Evolutionary conservation across 2,888 invertebrate genomes (phyloP), one percentile per base, ranked within the genome.

Genomic region (Cyclophora albipunctata): DNA sequence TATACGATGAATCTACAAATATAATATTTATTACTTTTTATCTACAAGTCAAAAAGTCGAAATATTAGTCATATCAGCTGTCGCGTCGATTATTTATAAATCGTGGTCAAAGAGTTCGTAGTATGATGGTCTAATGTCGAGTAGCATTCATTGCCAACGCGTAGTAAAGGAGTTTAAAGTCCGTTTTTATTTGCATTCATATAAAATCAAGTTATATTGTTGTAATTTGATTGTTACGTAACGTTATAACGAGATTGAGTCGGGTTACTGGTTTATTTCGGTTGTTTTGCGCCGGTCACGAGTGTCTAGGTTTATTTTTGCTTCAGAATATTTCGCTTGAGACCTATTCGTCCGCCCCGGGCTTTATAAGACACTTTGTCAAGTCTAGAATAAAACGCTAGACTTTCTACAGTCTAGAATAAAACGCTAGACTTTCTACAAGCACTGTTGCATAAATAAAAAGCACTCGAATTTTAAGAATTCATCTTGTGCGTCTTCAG

Each of bases 241-340:
- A 73, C 58, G 58, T 60, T n/a, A 55, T 57, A 63, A 59, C 63
- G 62, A 60, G 57, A 72, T 70, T 68, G 64, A 63, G 62, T 67
- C 68, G 60, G 63, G 60, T 59, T 63, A 66, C 67, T 54, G 60
- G 62, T 71, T 67, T 76, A 79, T 78, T 78, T 78, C 66, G 63
- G 74, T 69, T 67, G 64, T 69, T 67, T 68, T 60, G 62, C 59
- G 62, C 57, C 54, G 60, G 65, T 81, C 78, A 78, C 83, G 80
- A 73, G 80, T 40, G 51, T 33, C 49, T 20, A 7, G 42, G 70
- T 77, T 79, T 83, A 82, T 84, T 81, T 84, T 76, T 62, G 73
- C 64, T 63, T 58, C 63, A 53, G 55, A 63, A 73, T 67, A 68
- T 69, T 60, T 58, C 62, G 59, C 48, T 53, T 53, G 50, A 52